phyloP scores from a whole-genome alignment of 1,140 invertebrate species.

The Oppia nitens region DNA sequence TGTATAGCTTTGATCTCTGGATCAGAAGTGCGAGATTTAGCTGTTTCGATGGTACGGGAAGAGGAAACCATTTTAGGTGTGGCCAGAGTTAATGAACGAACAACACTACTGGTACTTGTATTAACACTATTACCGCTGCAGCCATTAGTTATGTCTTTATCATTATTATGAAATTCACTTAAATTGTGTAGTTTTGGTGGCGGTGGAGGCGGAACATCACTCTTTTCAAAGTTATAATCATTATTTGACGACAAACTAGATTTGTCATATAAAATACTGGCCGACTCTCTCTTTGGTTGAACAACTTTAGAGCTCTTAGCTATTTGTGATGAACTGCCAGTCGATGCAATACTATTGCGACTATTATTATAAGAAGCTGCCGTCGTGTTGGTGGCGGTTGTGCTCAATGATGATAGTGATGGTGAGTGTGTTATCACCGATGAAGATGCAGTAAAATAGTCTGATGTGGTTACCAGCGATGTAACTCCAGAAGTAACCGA shows the following conservation, averaged over 20 bases:
- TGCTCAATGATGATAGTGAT: slow-evolving; percentile 2
- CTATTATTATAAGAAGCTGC: not conserved
- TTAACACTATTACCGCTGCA: not conserved
- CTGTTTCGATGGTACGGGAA: not conserved
- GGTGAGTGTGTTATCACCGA: slow-evolving; percentile 8
- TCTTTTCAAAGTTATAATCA: not conserved
- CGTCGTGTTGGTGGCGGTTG: not conserved
- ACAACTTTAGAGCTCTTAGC: not conserved
- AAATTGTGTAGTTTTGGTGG: not conserved
- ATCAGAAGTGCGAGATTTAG: slow-evolving; percentile 47
- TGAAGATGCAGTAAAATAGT: not conserved
- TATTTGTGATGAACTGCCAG: not conserved
- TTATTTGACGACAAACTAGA: not conserved
- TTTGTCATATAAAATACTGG: not conserved
- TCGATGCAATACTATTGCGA: slow-evolving; percentile 7
- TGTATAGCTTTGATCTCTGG: slow-evolving; percentile 64
- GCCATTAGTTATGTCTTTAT: not conserved
- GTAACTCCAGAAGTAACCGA: not conserved
- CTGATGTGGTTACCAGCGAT: not conserved
- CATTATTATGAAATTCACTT: not conserved
- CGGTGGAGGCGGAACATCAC: not conserved
- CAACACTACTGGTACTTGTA: no score
- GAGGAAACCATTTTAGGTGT: not conserved
- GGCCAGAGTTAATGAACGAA: not conserved
- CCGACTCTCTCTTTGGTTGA: not conserved